Evolutionary conservation across 2,888 invertebrate genomes (phyloP).

Genomic region (Anaspis maculata): DNA sequence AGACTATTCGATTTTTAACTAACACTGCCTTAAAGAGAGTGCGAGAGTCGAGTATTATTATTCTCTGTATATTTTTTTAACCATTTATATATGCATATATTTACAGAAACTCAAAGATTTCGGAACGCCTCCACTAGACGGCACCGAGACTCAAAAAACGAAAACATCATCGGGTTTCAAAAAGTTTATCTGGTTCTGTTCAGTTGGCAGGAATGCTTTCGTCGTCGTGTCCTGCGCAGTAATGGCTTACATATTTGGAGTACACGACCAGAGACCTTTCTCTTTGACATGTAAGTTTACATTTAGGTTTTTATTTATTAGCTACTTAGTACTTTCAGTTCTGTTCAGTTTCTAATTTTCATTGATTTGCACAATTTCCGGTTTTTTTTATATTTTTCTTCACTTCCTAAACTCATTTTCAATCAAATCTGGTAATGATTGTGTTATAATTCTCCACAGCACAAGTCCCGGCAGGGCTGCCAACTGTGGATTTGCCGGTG

Average conservation of each 20-base stretch:
- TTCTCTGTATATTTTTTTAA: too few species aligned
- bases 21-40: too few species aligned
- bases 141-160: slow-evolving; percentile 16
- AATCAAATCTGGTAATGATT: too few species aligned
- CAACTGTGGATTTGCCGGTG: slow-evolving; percentile 43
- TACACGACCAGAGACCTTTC: slow-evolving; percentile 45
- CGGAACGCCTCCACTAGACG: slow-evolving; percentile 26
- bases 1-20: too few species aligned
- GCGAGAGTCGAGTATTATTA: too few species aligned
- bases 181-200: slow-evolving; percentile 52
- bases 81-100: background rate
- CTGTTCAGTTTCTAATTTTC: too few species aligned
- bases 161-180: slow-evolving; percentile 21
- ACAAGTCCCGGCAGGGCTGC: slow-evolving; percentile 45
- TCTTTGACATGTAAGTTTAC: slow-evolving; percentile 50
- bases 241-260: slow-evolving; percentile 49
- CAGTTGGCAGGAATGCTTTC: slow-evolving; percentile 62
- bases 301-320: too few species aligned
- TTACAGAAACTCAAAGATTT: slow-evolving; percentile 51
- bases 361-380: too few species aligned
- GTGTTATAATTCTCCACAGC: slow-evolving; percentile 5
- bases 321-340: too few species aligned
- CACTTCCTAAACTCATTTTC: too few species aligned
- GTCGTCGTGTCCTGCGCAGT: slow-evolving; percentile 55
- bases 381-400: too few species aligned